Evolutionary conservation across 2,113 vertebrate species (phyloP).

Genomic region (Dicaeum eximium): DNA sequence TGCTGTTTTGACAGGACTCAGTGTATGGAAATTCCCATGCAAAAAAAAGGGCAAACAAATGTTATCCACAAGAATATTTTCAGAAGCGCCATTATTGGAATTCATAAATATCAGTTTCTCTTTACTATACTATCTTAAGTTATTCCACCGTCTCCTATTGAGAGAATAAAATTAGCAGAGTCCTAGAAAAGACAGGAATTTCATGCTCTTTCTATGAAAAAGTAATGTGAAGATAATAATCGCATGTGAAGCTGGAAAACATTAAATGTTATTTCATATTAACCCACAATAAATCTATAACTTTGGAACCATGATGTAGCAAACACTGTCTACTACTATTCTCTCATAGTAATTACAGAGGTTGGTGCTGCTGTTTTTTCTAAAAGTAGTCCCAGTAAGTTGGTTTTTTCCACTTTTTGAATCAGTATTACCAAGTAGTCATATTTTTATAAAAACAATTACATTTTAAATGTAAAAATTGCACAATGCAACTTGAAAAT

Average conservation of each 20-base stretch:
- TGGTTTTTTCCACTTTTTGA: not conserved
- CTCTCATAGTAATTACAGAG: not conserved
- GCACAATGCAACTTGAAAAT: not conserved
- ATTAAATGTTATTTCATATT: not conserved
- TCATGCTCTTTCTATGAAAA: not conserved
- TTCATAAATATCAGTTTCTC: not conserved
- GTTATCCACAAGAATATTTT: not conserved
- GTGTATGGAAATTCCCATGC: not conserved
- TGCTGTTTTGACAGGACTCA: not conserved
- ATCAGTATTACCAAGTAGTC: not conserved
- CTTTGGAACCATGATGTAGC: not conserved
- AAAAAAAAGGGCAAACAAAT: not conserved
- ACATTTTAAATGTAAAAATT: not conserved
- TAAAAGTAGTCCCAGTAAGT: not conserved
- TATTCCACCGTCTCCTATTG: not conserved
- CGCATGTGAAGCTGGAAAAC: not conserved
- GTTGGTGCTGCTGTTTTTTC: not conserved
- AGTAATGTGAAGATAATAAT: not conserved
- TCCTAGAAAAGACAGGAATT: not conserved
- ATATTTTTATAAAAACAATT: not conserved
- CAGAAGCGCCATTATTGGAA: not conserved
- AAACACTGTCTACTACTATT: not conserved
- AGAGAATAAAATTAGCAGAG: not conserved
- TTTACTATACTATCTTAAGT: not conserved
- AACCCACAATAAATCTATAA: not conserved